Evolutionary conservation across 2,113 vertebrate species (phyloP).

Genomic region (Bos taurus): ARS-UCD2.0 NC_037357.1:128250501-128251000

Average conservation of each 20-base stretch:
- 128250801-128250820: background rate
- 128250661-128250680: background rate
- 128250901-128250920: background rate
- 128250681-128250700: background rate
- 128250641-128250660: background rate
- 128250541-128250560: background rate
- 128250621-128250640: background rate
- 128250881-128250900: background rate
- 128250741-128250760: background rate
- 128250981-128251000: background rate
- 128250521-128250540: background rate
- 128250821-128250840: background rate
- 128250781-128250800: background rate
- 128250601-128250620: background rate
- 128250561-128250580: background rate
- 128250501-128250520: background rate
- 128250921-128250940: background rate
- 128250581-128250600: background rate
- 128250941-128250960: background rate
- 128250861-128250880: background rate
- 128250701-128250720: background rate
- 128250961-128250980: background rate
- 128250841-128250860: background rate
- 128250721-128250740: background rate
- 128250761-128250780: background rate